A percentile compares a stretch with the other conserved stretches of the same genome.
These are phyloP conservation scores for Sus cebifrons DNA, from an alignment of 2,797 vertebrate genomes.

Conservation along the genomic window DNA sequence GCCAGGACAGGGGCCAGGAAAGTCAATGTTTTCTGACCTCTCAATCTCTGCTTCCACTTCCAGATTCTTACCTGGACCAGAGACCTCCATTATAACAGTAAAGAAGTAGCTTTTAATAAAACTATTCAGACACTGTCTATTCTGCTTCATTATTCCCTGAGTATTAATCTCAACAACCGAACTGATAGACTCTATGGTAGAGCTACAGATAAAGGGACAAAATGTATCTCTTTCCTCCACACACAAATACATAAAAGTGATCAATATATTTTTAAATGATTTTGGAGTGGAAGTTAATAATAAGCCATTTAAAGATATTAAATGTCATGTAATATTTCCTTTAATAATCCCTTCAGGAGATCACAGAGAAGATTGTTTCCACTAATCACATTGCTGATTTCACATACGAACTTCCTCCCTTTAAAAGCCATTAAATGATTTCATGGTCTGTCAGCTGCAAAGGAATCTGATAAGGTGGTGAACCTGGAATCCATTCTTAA, in stretches of 20 bases:
- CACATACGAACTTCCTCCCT: background rate
- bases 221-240: background rate
- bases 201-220: background rate
- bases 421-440: background rate
- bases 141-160: background rate
- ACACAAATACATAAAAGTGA: slow-evolving; percentile 12
- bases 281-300: slow-evolving; percentile 9
- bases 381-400: background rate
- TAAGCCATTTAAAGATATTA: slow-evolving; percentile 37
- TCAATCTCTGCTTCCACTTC: background rate
- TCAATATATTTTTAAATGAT: background rate
- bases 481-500: background rate
- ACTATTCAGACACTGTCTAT: background rate
- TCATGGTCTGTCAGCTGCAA: background rate
- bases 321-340: background rate
- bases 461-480: background rate
- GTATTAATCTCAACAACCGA: background rate
- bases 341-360: background rate
- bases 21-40: background rate
- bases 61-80: background rate
- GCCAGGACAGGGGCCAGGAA: background rate
- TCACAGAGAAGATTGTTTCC: background rate
- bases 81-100: background rate
- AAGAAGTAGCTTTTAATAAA: slow-evolving; percentile 20
- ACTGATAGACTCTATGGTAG: background rate